Evolutionary conservation across 2,797 vertebrate genomes (phyloP), one percentile per base, ranked within the genome.

Genomic region (Acanthopagrus latus): DNA sequence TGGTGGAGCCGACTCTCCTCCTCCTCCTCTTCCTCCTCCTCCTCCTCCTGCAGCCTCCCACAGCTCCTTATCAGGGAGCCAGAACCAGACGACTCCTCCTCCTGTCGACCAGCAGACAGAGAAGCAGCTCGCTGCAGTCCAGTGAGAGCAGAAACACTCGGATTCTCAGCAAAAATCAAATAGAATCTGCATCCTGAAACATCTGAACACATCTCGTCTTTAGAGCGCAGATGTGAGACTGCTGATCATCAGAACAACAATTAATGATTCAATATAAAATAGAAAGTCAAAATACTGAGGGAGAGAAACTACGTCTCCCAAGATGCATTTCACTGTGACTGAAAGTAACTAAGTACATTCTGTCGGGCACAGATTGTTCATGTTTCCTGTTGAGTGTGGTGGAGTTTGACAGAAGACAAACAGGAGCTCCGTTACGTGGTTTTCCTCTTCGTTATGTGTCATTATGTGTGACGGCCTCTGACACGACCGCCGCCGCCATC

Each of bases 391-490:
- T 7, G 7, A 17, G 54, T 13, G 1, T 17, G 6, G 16, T 17
- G 6, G 16, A 5, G 16, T 18, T 18, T 47, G 20, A 47, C 5
- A 20, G 25, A 62, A 25, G 54, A 43, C 64, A 54, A 69, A 51
- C 52, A 57, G 18, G 54, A 41, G 46, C 25, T 4, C n/a, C 46
- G 48, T 60, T 73, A 17, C 55, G 38, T 16, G 68, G 76, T 72
- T 80, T 76, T 29, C 27, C 75, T 57, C 44, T 71, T 85, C 71
- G 10, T 88, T 89, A 89, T 46, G 43, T 74, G 47, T 16, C 38
- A 83, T 91, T 92, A 91, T 83, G 68, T 72, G 64, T 90, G 82
- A 93, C 43, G 75, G 27, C 9, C n/a, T n/a, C 66, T 75, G 78
- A 64, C 71, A 38, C 14, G 21, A 23, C 44, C 0, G 41, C 47